Conservation (phyloP, 2,113 vertebrate species). For the Himantopus leucocephalus region DNA sequence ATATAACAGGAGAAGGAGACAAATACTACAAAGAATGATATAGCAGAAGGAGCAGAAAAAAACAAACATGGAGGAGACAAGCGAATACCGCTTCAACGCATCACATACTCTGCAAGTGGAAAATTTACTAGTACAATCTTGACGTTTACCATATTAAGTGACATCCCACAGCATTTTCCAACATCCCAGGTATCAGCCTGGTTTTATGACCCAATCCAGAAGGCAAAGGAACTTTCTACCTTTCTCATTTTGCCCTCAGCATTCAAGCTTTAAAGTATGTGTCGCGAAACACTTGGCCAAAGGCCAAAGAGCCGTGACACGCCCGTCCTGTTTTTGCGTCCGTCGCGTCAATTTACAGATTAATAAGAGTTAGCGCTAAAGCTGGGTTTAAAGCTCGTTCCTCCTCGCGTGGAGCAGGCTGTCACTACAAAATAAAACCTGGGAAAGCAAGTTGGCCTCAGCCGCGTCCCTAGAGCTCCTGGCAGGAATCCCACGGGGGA, state of each 20-base stretch:
- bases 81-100: fast-evolving
- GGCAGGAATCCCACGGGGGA: not conserved
- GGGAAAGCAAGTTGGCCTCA: not conserved
- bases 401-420: not conserved
- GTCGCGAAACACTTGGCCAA: not conserved
- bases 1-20: not conserved
- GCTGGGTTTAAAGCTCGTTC: not conserved
- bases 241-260: not conserved
- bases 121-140: not conserved
- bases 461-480: fast-evolving
- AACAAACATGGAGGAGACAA: fast-evolving
- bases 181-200: not conserved
- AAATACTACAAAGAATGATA: not conserved
- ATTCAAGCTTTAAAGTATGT: not conserved
- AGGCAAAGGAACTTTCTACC: not conserved
- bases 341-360: not conserved
- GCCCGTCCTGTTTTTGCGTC: not conserved
- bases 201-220: not conserved
- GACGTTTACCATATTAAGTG: not conserved
- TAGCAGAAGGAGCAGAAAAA: not conserved
- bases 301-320: not conserved
- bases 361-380: not conserved
- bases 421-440: not conserved
- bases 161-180: not conserved
- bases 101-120: not conserved